phyloP scores from a whole-genome alignment of 2,888 invertebrate species.

The Synanthedon formicaeformis region DNA sequence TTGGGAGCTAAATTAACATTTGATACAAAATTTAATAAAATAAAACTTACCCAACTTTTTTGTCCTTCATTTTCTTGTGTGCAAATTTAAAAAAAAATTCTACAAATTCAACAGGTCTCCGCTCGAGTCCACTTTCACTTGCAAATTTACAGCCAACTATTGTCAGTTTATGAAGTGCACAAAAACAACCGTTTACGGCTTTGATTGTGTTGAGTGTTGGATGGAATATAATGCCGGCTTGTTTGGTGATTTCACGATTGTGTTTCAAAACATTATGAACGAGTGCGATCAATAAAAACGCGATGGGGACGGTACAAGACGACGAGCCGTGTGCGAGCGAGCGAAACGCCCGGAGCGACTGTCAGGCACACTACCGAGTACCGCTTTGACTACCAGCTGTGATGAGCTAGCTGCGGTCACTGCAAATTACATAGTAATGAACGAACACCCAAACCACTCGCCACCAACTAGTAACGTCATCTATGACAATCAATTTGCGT shows the following conservation, averaged over 20 bases:
- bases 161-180: no score
- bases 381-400: not conserved
- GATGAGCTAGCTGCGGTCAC: no score
- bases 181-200: no score
- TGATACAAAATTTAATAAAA: not conserved
- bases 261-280: constrained; percentile 36
- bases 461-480: not conserved
- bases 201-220: no score
- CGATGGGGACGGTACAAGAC: constrained; percentile 12
- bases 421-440: no score
- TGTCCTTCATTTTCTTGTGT: constrained; percentile 36
- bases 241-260: constrained; percentile 12
- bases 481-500: no score
- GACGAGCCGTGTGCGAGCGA: constrained; percentile 16
- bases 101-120: constrained; percentile 6
- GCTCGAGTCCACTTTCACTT: constrained; percentile 20
- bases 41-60: constrained; percentile 31
- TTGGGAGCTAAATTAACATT: not conserved
- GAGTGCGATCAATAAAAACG: constrained; percentile 31
- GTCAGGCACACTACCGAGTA: constrained; percentile 2
- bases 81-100: constrained; percentile 4
- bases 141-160: constrained; percentile 6
- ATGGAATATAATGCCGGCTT: not conserved
- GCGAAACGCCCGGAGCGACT: constrained; percentile 15
- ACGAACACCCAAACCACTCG: not conserved